Percentiles rank a stretch among this genome's conserved stretches.
These are phyloP conservation scores for Apodemus speciosus DNA, from an alignment of 2,113 vertebrate genomes.

Conservation along the genomic window DNA sequence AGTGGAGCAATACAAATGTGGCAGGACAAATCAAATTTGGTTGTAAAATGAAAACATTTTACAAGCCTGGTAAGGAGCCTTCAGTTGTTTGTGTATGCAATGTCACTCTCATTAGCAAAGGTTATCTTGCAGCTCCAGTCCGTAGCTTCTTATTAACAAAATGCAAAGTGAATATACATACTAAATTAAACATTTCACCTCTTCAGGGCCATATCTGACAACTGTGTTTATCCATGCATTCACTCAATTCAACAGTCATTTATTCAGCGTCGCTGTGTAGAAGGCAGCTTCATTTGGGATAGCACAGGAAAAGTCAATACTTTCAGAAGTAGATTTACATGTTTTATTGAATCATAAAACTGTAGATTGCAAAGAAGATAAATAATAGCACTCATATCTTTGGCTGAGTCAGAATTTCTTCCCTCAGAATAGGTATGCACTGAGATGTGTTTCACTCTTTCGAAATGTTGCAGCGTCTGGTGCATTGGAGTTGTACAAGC, in stretches of 20 bases:
- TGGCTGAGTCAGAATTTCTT: slow-evolving; percentile 48
- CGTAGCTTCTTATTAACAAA: slow-evolving; percentile 79
- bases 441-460: background rate
- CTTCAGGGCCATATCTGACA: slow-evolving; percentile 66
- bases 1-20: slow-evolving; percentile 66
- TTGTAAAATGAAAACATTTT: slow-evolving; percentile 69
- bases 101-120: slow-evolving; percentile 75
- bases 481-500: accelerated
- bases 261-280: slow-evolving; percentile 59
- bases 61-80: slow-evolving; percentile 61
- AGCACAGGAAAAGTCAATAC: slow-evolving; percentile 65
- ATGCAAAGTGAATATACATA: slow-evolving; percentile 73
- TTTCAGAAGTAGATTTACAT: slow-evolving; percentile 61
- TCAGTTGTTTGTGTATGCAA: slow-evolving; percentile 59
- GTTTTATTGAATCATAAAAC: slow-evolving; percentile 73
- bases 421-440: background rate
- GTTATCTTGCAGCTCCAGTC: slow-evolving; percentile 60
- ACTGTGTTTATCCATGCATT: slow-evolving; percentile 48
- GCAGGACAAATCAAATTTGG: slow-evolving; percentile 73
- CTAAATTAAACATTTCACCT: slow-evolving; percentile 70
- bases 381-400: slow-evolving; percentile 27
- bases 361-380: slow-evolving; percentile 63
- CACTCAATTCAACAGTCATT: slow-evolving; percentile 64
- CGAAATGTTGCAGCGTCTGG: background rate
- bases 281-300: slow-evolving; percentile 35